These are phyloP conservation scores for Propsilocerus akamusi DNA, from an alignment of 1,140 invertebrate species.

Conservation along the genomic window DNA sequence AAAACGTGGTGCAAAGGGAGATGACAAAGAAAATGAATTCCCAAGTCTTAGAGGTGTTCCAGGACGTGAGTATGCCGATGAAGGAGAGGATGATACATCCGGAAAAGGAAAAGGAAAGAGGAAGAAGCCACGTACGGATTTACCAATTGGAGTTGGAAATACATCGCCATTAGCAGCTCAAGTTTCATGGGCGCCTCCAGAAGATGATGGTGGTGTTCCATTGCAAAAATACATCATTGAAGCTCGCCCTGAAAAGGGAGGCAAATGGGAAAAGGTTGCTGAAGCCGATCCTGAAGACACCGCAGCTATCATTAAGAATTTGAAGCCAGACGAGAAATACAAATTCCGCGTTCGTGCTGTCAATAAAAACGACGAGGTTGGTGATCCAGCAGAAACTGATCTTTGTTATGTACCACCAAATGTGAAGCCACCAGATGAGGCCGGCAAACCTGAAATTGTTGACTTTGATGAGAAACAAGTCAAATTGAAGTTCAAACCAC, in stretches of 20 bases:
- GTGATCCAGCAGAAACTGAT: conserved; percentile 80
- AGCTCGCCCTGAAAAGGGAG: conserved; percentile 84
- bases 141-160: conserved; percentile 18
- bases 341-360: conserved; percentile 95
- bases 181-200: conserved; percentile 90
- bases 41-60: conserved; percentile 1
- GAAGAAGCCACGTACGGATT: neutral
- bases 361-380: conserved; percentile 87
- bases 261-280: conserved; percentile 84
- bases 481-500: conserved; percentile 83
- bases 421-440: conserved; percentile 57
- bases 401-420: conserved; percentile 36
- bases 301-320: conserved; percentile 78
- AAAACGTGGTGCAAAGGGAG: conserved; percentile 16
- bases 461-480: conserved; percentile 91
- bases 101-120: neutral
- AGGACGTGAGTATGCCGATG: neutral
- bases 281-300: conserved; percentile 52
- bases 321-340: conserved; percentile 88
- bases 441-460: conserved; percentile 68
- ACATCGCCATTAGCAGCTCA: conserved; percentile 42
- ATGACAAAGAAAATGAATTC: neutral
- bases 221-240: conserved; percentile 93
- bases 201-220: conserved; percentile 93
- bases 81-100: neutral